phyloP scores from a whole-genome alignment of 64 coral and sea anemone genomes.

The Montipora capricornis region DNA sequence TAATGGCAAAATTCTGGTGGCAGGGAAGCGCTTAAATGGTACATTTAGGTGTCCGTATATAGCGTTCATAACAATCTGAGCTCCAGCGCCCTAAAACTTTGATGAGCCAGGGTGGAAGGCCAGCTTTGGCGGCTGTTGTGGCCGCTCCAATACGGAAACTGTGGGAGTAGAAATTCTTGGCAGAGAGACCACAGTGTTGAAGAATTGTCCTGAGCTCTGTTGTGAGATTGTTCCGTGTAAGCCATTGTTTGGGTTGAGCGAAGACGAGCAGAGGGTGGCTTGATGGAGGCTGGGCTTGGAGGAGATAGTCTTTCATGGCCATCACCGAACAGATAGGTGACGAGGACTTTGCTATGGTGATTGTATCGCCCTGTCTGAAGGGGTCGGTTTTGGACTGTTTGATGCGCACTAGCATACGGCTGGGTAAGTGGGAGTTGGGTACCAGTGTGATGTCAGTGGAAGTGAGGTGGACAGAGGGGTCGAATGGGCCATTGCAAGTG shows the following conservation, averaged over 20 bases:
- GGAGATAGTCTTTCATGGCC: not conserved
- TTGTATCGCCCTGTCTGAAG: conserved; percentile 33
- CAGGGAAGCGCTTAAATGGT: too few species aligned
- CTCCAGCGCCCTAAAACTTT: conserved; percentile 52
- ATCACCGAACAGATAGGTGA: not conserved
- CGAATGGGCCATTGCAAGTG: conserved; percentile 43
- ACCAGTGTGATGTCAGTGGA: not conserved
- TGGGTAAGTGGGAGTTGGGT: not conserved
- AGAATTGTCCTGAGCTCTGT: conserved; percentile 43
- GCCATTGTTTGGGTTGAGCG: not conserved
- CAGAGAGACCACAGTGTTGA: not conserved
- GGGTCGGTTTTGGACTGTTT: conserved; percentile 64
- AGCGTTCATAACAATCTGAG: conserved; percentile 51
- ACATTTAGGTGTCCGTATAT: too few species aligned
- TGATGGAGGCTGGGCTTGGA: not conserved
- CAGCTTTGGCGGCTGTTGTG: conserved; percentile 26
- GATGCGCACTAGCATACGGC: not conserved
- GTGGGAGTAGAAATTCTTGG: conserved; percentile 29
- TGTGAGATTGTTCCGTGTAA: conserved; percentile 36
- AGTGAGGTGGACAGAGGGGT: not conserved
- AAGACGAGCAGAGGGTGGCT: conserved; percentile 17
- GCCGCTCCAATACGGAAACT: conserved; percentile 69
- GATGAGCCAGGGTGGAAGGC: conserved; percentile 10
- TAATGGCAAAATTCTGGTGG: too few species aligned
- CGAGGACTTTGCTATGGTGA: conserved; percentile 33